Base-by-base conservation (phyloP, 2,113 vertebrate genomes). In the Amblyopsis rosae region DNA sequence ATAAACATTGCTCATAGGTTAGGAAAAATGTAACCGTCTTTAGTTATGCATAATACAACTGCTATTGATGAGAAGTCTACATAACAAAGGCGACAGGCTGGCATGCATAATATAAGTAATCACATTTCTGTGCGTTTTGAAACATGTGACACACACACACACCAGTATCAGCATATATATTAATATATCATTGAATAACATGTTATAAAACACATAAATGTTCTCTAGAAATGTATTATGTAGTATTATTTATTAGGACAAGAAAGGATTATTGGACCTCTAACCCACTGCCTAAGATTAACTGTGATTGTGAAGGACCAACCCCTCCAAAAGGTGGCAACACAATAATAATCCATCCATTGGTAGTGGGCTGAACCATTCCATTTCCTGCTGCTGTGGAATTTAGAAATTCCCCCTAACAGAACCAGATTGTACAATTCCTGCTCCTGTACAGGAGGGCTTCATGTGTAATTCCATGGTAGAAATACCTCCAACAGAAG, bases 221-320 rank as follows among this genome's bases (percentile, higher is more conserved):
- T 26, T 26, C 3, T 26, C 26, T 26, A 26, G 1, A 26, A 26
- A 2, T 41, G 35, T 41, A 41, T 41, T 41, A 41, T 41, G 35
- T 41, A 5, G 7, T 26, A 3, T 26, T 26, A 41, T 41, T 41
- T 62, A 1, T 80, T 71, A 87, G 51, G 84, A 65, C n/a, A 85
- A 81, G 63, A 90, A 89, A 0, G 82, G 81, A 59, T 85, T 85
- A 5, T n/a, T 69, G 58, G 62, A 0, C 51, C 17, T 47, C 59
- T 6, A 33, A 13, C 4, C 32, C n/a, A 0, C 65, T 69, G 51
- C 63, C 49, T 4, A 55, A 57, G 60, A 66, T 47, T n/a, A 57
- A 2, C 26, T 50, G 50, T 6, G 62, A 58, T 26, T 79, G 73
- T 5, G 59, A 0, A 26, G 69, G 13, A 47, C 32, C 54, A 17